Base-by-base conservation (phyloP, 2,888 invertebrate species). In the Lamproptera curius region DNA sequence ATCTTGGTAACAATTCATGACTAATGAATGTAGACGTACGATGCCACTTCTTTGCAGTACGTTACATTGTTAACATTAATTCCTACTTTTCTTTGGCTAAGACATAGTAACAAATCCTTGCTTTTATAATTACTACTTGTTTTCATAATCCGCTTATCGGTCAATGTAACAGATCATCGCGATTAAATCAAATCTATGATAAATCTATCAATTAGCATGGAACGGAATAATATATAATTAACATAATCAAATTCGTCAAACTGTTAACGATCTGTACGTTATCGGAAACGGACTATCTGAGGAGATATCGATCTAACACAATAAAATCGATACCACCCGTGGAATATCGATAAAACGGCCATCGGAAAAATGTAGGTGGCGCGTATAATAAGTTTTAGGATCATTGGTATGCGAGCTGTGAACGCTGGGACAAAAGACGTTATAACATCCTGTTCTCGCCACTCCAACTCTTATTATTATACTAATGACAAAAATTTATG, bases 401-500 rank as follows among this genome's bases (percentile, higher is more conserved):
- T 76, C 79, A 84, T 86, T 85, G 77, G 84, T 85, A 86, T 87
- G 83, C 86, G 70, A 68, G 73, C 62, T 70, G 73, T 77, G 73
- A 62, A 65, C 70, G 69, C 56, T 65, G 73, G 76, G 83, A 85
- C 86, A 86, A 86, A 85, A 86, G 86, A 72, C 79, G 80, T 85
- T 85, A 80, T 79, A 78, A 73, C 84, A 85, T 87, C 86, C 86
- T 85, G 86, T 79, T 76, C 73, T 72, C 70, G 65, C 67, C 72
- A 72, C 70, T 66, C 57, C 65, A 70, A 64, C 70, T 82, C 76
- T 82, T 86, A 81, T 85, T 86, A 84, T 84, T 84, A 78, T 75
- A 75, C 77, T 85, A 86, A 85, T 86, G 85, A 86, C 76, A 70
- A 78, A 83, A 83, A 85, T 85, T 85, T 87, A 87, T 85, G 71